A percentile compares a stretch with the other conserved stretches of the same genome.
Evolutionary conservation across 2,797 vertebrate species (phyloP).

Genomic region (Nannoperca obscura): DNA sequence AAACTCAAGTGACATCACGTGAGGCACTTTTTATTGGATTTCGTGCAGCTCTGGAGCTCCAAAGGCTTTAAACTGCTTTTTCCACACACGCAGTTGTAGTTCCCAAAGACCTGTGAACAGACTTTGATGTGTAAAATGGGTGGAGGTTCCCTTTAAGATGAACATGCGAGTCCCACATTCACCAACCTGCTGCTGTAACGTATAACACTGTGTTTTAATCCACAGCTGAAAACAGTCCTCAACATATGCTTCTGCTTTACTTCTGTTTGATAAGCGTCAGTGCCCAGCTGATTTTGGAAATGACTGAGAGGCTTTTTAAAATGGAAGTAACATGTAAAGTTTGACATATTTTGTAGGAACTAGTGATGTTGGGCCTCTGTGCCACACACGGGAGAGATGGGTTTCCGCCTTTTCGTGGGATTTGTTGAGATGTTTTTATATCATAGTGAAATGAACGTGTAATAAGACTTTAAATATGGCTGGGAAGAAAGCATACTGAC

Average conservation of each 20-base stretch:
- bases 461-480: not conserved
- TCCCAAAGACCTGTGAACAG: not conserved
- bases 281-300: not conserved
- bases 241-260: not conserved
- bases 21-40: too few species aligned
- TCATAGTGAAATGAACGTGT: not conserved
- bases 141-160: not conserved
- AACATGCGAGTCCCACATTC: not conserved
- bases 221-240: conserved; percentile 14
- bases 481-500: not conserved
- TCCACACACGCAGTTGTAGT: not conserved
- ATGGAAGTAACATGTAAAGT: not conserved
- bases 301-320: not conserved
- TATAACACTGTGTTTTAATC: not conserved
- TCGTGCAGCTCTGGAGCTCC: not conserved
- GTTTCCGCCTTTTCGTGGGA: not conserved
- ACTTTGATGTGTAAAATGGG: not conserved
- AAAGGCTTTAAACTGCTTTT: not conserved
- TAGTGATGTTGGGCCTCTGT: not conserved
- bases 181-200: not conserved
- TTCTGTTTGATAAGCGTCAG: not conserved
- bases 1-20: not conserved
- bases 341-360: conserved; percentile 10
- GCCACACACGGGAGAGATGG: not conserved
- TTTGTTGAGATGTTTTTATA: not conserved